A percentile compares a stretch with the other conserved stretches of the same genome.
phyloP scores from a whole-genome alignment of 1,140 invertebrate species.

The Drosophila pallidifrons region DNA sequence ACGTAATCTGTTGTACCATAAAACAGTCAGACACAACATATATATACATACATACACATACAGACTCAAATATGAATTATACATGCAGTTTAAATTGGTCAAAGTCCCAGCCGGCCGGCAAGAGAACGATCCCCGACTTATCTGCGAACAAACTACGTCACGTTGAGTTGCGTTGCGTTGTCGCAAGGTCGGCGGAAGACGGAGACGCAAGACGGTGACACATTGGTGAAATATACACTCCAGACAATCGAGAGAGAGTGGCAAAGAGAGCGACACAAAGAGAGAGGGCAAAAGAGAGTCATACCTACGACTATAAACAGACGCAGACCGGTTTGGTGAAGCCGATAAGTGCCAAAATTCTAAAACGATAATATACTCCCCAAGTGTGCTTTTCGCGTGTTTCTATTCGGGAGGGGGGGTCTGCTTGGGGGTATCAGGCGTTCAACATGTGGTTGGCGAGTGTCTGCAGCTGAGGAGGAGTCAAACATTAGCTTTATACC shows the following conservation, averaged over 20 bases:
- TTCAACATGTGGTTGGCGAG: slow-evolving; percentile 67
- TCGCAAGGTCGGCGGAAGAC: slow-evolving; percentile 39
- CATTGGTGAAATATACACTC: slow-evolving; percentile 54
- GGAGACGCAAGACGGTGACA: slow-evolving; percentile 67
- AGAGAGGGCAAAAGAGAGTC: background rate
- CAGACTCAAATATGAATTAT: slow-evolving; percentile 22
- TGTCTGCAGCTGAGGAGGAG: slow-evolving; percentile 63
- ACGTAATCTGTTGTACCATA: slow-evolving; percentile 44
- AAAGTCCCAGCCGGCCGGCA: slow-evolving; percentile 68
- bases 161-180: slow-evolving; percentile 25
- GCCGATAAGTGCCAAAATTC: slow-evolving; percentile 47
- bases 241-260: slow-evolving; percentile 25
- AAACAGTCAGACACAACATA: slow-evolving; percentile 6
- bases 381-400: slow-evolving; percentile 35
- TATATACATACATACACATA: background rate
- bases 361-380: slow-evolving; percentile 32
- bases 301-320: slow-evolving; percentile 32
- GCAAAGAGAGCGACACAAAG: too few relatives aligned
- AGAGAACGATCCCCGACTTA: slow-evolving; percentile 62
- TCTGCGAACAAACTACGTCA: slow-evolving; percentile 67
- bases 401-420: slow-evolving; percentile 10
- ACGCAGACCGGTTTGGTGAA: slow-evolving; percentile 56
- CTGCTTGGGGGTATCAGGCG: slow-evolving; percentile 62
- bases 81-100: slow-evolving; percentile 43
- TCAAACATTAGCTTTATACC: slow-evolving; percentile 15